phyloP scores from a whole-genome alignment of 1,140 invertebrate species.

The Drosophila jambulina region DNA sequence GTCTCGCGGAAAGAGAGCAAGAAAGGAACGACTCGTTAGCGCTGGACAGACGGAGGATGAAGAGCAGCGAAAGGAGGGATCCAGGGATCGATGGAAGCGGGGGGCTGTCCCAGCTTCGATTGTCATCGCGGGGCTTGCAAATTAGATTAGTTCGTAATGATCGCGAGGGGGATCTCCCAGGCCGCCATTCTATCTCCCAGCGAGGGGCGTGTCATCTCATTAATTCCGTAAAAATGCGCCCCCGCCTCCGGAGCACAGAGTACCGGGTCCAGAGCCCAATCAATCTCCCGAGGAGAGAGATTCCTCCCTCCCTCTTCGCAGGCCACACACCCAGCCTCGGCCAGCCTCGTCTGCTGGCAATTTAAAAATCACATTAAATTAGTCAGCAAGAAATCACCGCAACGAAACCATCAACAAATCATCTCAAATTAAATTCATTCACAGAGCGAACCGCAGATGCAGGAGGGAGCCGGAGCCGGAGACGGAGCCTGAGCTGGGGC shows the following conservation, averaged over 20 bases:
- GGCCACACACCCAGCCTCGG: conserved; percentile 70
- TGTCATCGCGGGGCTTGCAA: conserved; percentile 61
- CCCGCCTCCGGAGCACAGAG: background rate
- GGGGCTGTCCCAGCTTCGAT: conserved; percentile 31
- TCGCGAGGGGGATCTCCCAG: conserved; percentile 7
- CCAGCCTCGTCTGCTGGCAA: conserved; percentile 53
- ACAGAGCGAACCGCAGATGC: conserved; percentile 42
- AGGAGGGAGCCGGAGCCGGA: conserved; percentile 6
- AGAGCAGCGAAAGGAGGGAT: background rate
- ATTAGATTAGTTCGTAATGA: conserved; percentile 73
- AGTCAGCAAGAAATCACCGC: conserved; percentile 84
- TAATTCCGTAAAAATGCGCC: conserved; percentile 53
- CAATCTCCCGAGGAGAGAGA: conserved; percentile 53
- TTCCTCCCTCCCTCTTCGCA: conserved; percentile 1
- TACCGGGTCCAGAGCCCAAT: conserved; percentile 45
- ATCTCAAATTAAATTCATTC: conserved; percentile 84
- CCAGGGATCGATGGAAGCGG: background rate
- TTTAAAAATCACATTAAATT: conserved; percentile 84
- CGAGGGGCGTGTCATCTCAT: conserved; percentile 69
- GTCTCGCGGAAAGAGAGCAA: conserved; percentile 1
- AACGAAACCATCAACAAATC: conserved; percentile 84
- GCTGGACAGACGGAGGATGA: conserved; percentile 18
- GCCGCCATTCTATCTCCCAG: conserved; percentile 11
- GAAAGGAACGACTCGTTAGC: conserved; percentile 57
- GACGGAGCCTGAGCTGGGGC: conserved; percentile 8